Evolutionary conservation across 2,797 vertebrate genomes (phyloP), one percentile per base, ranked within the genome.

Genomic region (Xiphorhynchus erythropygius): DNA sequence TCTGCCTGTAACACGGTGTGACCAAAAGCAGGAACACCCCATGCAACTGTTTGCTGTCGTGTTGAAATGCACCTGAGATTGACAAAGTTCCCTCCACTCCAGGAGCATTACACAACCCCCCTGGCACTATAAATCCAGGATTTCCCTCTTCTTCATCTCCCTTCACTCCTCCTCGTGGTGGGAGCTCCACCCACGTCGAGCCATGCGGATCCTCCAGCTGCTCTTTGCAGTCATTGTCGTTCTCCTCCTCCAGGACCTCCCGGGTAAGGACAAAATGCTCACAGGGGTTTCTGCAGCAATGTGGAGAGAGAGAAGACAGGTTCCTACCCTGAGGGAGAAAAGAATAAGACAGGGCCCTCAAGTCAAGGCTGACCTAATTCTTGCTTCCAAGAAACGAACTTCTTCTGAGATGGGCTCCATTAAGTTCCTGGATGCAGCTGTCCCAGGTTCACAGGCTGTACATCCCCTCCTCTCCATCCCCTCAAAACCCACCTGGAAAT

Each of bases 201-300:
- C 90, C 67, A 97, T 97, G 96, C 1, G 50, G 92, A 73, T 96
- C 78, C 65, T 96, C 76, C 93, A 83, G 84, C 69, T 96, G 81
- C 71, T 96, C 78, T 91, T 96, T 39, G 62, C 65, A 47, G 27
- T 94, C 55, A 0, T 88, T 23, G 27, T 81, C 71, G 5, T 87
- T 53, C 81, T 97, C 30, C 87, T 97, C 28, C 68, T 96, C 84
- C 95, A 95, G 90, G 73, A 84, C 0, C 0, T 64, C 71, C 78
- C 25, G 1, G 96, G 96, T 97, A 96, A 97, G 96, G 87, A 95
- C 30, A 75, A 89, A 94, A 87, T 42, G 10, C 47, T 75, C 52
- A 55, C 14, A 52, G 78, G 94, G 71, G 18, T 35, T 93, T 82
- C 57, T 78, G 62, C 33, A 74, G 77, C 56, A 62, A 15, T 28